phyloP scores from a whole-genome alignment of 2,888 invertebrate genomes.

The Drosophila anomalipes region DNA sequence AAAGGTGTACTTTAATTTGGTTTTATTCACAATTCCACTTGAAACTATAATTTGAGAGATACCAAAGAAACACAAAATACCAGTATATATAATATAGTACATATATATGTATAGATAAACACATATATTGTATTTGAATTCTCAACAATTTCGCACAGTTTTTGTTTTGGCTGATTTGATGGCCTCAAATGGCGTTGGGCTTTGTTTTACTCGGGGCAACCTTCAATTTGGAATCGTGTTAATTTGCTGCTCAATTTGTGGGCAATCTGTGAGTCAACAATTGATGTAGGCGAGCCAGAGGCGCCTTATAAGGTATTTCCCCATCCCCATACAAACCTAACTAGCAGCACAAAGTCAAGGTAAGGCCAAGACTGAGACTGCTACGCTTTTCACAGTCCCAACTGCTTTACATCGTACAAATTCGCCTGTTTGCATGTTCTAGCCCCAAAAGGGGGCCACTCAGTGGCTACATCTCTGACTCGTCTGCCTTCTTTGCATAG shows the following conservation, averaged over 20 bases:
- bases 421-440: conserved; percentile 45
- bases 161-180: conserved; percentile 22
- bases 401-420: conserved; percentile 24
- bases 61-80: neutral
- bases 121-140: conserved; percentile 10
- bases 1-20: conserved; percentile 6
- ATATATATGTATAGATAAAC: neutral
- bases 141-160: conserved; percentile 24
- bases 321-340: neutral
- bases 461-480: conserved; percentile 7
- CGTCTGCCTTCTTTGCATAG: conserved; percentile 34
- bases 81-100: neutral
- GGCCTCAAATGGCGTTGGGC: conserved; percentile 42
- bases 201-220: conserved; percentile 27
- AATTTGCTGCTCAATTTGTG: conserved; percentile 58
- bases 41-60: conserved; percentile 5
- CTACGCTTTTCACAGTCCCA: conserved; percentile 13
- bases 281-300: conserved; percentile 48
- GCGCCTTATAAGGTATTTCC: conserved; percentile 28
- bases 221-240: conserved; percentile 63
- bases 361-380: conserved; percentile 29
- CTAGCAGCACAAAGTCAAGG: conserved; percentile 10
- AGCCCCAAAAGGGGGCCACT: conserved; percentile 31
- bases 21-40: conserved; percentile 1
- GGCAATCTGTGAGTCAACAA: conserved; percentile 45